Base-by-base conservation (phyloP, 2,113 vertebrate genomes). In the Willisornis vidua region DNA sequence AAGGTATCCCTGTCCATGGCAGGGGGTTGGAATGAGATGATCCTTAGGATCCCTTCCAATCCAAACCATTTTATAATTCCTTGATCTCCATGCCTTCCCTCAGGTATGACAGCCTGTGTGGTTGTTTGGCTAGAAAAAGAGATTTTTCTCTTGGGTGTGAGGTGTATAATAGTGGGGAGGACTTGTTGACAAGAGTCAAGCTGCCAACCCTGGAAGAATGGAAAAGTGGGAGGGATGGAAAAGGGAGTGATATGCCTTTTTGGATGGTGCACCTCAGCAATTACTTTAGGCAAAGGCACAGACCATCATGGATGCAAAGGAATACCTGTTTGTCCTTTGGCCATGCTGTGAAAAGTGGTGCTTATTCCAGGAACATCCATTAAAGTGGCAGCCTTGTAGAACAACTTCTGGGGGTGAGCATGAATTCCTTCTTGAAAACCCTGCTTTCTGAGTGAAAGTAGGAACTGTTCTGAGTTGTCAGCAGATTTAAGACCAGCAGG, bases 11-110 rank as follows among this genome's bases (percentile, higher is more conserved):
- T 68, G 24, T 12, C n/a, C 17, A 10, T 35, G 14, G 20, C 39
- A 76, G 11, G 2, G 3, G 7, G 3, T 3, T 82, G n/a, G n/a
- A 22, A 54, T 0, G 0, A 5, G 24, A 22, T 55, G 24, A 3
- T 18, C 12, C 35, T 41, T 55, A 19, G 41, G 35, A 8, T 31
- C 5, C 35, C 25, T 83, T 76, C 63, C 55, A 55, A 22, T 20
- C 17, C 29, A 23, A 35, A 5, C n/a, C 11, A 2, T 74, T 41
- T 39, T 35, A 22, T 35, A 22, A 35, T 9, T 58, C 29, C 14
- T 10, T 51, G 29, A 49, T 83, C 17, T 49, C 35, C 29, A 8
- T 55, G 41, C 14, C 17, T 68, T 26, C 48, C 24, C 17, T 75
- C 31, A 63, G 46, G 12, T 14, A 9, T 1, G 4, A 31, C 45